Evolutionary conservation across 2,888 invertebrate species (phyloP), one percentile per base, ranked within the genome.

Genomic region (Phlogophora meticulosa): DNA sequence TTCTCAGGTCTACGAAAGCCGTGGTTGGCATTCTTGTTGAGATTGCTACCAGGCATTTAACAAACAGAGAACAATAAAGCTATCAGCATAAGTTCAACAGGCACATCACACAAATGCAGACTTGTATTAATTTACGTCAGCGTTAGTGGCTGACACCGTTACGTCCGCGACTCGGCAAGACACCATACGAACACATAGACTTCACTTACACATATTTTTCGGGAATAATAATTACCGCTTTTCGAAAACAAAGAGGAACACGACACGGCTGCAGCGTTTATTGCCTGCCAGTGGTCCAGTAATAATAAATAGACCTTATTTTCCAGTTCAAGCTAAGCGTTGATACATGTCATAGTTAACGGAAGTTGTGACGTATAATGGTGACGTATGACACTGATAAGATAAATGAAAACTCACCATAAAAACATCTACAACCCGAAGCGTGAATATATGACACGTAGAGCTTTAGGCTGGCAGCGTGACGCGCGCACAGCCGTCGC

Each of bases 61-160:
- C 28, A 28, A 22, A 28, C 22, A 22, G 17, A 45, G 10, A 22
- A 52, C 2, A 51, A 28, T 28, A 45, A 42, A 51, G 36, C 13
- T 13, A 32, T 10, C 17, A 24, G 32, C 10, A 17, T 4, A 15
- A 24, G n/a, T 56, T 36, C 24, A 22, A 42, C n/a, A 72, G 48
- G 42, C 13, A 49, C 36, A 59, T n/a, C 10, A 28, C 4, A 28
- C n/a, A 46, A 10, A 55, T 15, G 1, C 17, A 40, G 48, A 49
- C 38, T 42, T 32, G 32, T 42, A 42, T 72, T 42, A 32, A 62
- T 78, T 38, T 22, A 51, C 9, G 40, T 28, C 52, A 71, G 28
- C 28, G 20, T 20, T 46, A 46, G 59, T 57, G 45, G n/a, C 15
- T 5, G 7, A 17, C 10, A 42, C 46, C 40, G 52, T 46, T 46